A percentile compares a stretch with the other conserved stretches of the same genome.
Conservation (phyloP, 2,113 vertebrate genomes). For the Ictidomys tridecemlineatus region DNA sequence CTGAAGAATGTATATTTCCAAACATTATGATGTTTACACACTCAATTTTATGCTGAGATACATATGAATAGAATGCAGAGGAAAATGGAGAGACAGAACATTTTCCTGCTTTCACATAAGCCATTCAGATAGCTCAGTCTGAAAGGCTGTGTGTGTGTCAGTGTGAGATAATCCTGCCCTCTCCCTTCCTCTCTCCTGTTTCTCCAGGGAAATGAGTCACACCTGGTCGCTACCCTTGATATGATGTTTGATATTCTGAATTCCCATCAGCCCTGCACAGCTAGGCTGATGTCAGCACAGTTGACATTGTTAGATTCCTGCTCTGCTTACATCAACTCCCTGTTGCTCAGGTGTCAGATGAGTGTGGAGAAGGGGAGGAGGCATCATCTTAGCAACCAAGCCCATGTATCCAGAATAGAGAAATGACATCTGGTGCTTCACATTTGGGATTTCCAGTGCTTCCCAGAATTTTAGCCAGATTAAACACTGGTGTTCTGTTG, state of each 20-base stretch:
- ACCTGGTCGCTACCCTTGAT: constrained; percentile 87
- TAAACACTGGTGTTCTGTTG: constrained; percentile 42
- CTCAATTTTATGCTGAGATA: constrained; percentile 73
- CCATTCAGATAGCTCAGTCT: constrained; percentile 62
- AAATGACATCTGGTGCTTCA: constrained; percentile 67
- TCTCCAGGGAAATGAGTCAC: constrained; percentile 89
- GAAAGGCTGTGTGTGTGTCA: constrained; percentile 65
- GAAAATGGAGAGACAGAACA: constrained; percentile 74
- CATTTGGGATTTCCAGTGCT: constrained; percentile 71
- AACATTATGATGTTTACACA: constrained; percentile 72
- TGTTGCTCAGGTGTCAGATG: constrained; percentile 72
- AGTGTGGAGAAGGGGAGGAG: constrained; percentile 51
- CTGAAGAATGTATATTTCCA: constrained; percentile 57
- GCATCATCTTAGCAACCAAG: constrained; percentile 73
- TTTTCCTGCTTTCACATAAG: constrained; percentile 73
- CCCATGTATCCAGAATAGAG: constrained; percentile 67
- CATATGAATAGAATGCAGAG: constrained; percentile 78
- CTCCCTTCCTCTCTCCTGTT: constrained; percentile 75
- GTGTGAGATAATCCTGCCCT: constrained; percentile 82
- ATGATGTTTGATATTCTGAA: constrained; percentile 84
- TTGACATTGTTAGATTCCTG: constrained; percentile 88
- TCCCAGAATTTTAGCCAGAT: constrained; percentile 71
- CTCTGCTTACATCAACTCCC: constrained; percentile 86
- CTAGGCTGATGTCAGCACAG: constrained; percentile 87
- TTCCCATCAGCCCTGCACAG: constrained; percentile 86